Conservation (phyloP, 2,888 invertebrate species). For the Cheilosia urbana region DNA sequence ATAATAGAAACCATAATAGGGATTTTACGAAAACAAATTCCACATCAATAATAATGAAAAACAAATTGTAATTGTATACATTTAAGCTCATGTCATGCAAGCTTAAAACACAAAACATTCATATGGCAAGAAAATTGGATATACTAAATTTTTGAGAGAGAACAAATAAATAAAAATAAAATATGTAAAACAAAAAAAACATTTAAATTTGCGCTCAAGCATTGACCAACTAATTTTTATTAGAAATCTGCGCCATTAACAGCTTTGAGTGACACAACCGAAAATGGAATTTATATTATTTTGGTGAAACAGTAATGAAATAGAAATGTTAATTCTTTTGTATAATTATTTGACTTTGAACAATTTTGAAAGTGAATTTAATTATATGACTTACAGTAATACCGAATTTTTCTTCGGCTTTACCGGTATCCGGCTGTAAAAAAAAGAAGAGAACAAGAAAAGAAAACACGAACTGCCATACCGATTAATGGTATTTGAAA, state of each 20-base stretch:
- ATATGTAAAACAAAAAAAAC: too few species aligned
- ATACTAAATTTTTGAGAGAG: not conserved
- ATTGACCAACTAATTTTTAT: constrained; percentile 15
- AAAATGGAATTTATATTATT: constrained; percentile 11
- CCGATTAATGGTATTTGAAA: constrained; percentile 72
- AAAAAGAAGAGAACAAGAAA: constrained; percentile 51
- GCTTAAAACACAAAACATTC: constrained; percentile 48
- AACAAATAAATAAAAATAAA: not conserved
- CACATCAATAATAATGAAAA: constrained; percentile 29
- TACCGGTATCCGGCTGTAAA: constrained; percentile 79
- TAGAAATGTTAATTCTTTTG: constrained; percentile 15
- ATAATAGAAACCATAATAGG: too few species aligned
- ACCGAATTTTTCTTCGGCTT: constrained; percentile 78
- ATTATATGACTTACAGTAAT: constrained; percentile 78
- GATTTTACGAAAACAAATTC: not conserved
- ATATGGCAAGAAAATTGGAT: constrained; percentile 21
- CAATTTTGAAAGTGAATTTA: constrained; percentile 51
- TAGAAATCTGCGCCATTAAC: constrained; percentile 21
- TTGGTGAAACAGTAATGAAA: constrained; percentile 33
- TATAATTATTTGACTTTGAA: constrained; percentile 19
- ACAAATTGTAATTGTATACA: constrained; percentile 3
- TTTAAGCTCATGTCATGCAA: constrained; percentile 53
- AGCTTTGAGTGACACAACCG: constrained; percentile 25
- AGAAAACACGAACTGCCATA: constrained; percentile 71
- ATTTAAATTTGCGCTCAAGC: constrained; percentile 50